Conservation (phyloP, 2,888 invertebrate genomes). For the Prionchulus punctatus region DNA sequence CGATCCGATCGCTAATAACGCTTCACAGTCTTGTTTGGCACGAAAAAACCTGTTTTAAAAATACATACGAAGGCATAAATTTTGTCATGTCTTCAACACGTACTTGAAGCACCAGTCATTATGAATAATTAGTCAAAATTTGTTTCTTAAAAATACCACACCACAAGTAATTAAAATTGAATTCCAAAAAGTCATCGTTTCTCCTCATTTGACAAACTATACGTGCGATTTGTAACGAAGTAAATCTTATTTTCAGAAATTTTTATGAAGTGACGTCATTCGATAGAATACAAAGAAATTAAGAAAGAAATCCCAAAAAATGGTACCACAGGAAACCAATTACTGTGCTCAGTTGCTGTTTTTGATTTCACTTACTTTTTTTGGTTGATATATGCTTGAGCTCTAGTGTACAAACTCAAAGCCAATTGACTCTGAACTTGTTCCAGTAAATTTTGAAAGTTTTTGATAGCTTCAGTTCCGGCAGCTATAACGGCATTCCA, state of each 20-base stretch:
- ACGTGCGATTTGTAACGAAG: neutral
- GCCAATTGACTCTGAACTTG: neutral
- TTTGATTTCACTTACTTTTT: neutral
- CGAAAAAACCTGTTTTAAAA: neutral
- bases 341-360: neutral
- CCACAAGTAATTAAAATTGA: too few relatives aligned
- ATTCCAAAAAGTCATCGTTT: too few relatives aligned
- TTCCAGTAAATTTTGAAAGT: neutral
- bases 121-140: neutral
- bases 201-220: neutral
- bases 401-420: neutral
- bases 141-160: neutral
- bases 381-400: neutral
- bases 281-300: too few relatives aligned
- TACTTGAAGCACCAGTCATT: too few relatives aligned
- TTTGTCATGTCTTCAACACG: too few relatives aligned
- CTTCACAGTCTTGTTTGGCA: conserved; percentile 2
- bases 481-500: neutral
- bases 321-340: neutral
- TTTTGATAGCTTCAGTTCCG: neutral
- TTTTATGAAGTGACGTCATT: too few relatives aligned
- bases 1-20: neutral
- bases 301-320: too few relatives aligned
- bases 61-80: neutral
- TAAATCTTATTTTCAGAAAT: neutral